phyloP scores from a whole-genome alignment of 2,113 vertebrate species.

The Trichechus manatus region DNA sequence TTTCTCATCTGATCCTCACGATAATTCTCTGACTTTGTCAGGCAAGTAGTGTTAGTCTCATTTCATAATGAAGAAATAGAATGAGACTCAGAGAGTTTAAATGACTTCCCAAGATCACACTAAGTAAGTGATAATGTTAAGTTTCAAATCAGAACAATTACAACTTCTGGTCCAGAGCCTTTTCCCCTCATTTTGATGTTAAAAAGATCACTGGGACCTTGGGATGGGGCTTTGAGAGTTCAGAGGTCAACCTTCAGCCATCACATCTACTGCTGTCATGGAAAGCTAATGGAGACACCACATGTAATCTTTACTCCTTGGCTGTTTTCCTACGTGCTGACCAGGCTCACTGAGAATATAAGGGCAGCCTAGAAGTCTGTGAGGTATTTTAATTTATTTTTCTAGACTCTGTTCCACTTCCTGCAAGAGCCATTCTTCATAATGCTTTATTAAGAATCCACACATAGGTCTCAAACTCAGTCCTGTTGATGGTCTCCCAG shows the following conservation, averaged over 20 bases:
- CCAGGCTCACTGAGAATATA: background rate
- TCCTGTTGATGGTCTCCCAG: background rate
- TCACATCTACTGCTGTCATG: background rate
- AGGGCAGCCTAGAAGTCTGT: background rate
- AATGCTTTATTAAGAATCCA: background rate
- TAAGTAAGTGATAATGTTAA: background rate
- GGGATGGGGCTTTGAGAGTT: background rate
- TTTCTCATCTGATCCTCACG: background rate
- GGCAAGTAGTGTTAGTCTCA: background rate
- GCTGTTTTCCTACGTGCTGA: background rate
- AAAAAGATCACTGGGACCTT: background rate
- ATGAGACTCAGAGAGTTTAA: background rate
- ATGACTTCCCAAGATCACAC: background rate
- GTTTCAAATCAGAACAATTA: background rate
- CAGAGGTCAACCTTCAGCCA: background rate
- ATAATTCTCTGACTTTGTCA: slow-evolving; percentile 24
- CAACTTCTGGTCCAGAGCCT: background rate
- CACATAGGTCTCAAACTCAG: background rate
- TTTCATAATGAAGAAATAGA: slow-evolving; percentile 3
- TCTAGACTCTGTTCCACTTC: background rate
- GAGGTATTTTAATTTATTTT: background rate
- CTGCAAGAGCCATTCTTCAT: background rate
- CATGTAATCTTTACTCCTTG: background rate
- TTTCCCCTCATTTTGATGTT: background rate
- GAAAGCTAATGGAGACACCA: background rate